Conservation (phyloP, 2,888 invertebrate species). For the Copidosoma aretas region DNA sequence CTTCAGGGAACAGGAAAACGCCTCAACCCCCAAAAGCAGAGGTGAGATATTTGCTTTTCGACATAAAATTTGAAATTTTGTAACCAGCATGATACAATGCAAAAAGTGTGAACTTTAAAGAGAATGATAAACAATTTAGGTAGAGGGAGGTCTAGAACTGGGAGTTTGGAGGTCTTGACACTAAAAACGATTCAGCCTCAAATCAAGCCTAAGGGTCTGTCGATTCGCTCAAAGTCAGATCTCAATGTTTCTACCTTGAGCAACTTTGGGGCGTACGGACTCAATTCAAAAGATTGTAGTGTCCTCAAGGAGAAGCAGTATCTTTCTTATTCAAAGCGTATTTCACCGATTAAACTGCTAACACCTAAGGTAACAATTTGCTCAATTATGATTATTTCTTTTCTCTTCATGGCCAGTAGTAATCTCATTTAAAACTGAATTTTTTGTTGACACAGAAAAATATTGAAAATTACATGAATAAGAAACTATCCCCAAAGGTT, state of each 20-base stretch:
- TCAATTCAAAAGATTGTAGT: slow-evolving; percentile 12
- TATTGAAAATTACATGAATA: slow-evolving; percentile 10
- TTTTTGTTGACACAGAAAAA: slow-evolving; percentile 13
- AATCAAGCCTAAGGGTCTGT: slow-evolving; percentile 48
- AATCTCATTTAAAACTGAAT: neutral
- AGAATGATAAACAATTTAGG: slow-evolving; percentile 13
- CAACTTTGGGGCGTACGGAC: slow-evolving; percentile 7
- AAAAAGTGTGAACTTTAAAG: too few species aligned
- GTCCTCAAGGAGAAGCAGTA: slow-evolving; percentile 24
- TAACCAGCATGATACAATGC: too few species aligned
- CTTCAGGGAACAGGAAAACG: slow-evolving; percentile 27
- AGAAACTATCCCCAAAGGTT: slow-evolving; percentile 35
- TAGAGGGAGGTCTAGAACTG: slow-evolving; percentile 39
- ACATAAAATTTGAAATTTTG: neutral
- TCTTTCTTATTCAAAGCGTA: slow-evolving; percentile 12
- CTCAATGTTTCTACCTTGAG: slow-evolving; percentile 42
- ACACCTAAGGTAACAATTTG: slow-evolving; percentile 32
- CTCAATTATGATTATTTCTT: too few species aligned
- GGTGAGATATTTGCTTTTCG: slow-evolving; percentile 15
- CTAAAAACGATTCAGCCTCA: slow-evolving; percentile 33
- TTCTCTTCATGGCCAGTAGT: too few species aligned
- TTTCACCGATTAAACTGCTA: slow-evolving; percentile 38
- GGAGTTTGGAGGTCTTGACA: slow-evolving; percentile 18
- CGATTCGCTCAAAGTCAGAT: slow-evolving; percentile 47
- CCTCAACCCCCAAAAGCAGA: slow-evolving; percentile 8